Percentiles rank a stretch among this genome's conserved stretches.
phyloP scores from a whole-genome alignment of 2,113 vertebrate species.

The Crocuta crocuta region DNA sequence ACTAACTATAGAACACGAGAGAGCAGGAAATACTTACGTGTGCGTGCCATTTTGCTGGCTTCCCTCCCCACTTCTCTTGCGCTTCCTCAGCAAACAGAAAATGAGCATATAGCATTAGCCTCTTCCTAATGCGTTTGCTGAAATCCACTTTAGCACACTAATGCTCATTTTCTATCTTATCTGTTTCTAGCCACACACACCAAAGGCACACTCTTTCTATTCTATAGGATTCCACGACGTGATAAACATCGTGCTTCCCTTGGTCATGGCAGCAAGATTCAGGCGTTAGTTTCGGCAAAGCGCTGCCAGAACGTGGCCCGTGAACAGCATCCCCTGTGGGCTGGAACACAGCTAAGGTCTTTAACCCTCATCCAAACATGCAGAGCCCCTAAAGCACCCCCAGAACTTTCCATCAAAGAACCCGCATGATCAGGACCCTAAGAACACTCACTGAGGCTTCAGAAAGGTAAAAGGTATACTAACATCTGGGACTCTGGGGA shows the following conservation, averaged over 20 bases:
- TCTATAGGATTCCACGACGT: accelerated
- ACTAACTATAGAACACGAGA: neutral
- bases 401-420: neutral
- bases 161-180: neutral
- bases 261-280: accelerated
- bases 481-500: accelerated
- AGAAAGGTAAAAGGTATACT: neutral
- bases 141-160: neutral
- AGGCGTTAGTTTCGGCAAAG: neutral
- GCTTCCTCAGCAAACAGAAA: neutral
- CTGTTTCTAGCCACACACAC: neutral
- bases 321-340: accelerated
- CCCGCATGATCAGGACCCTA: too few relatives aligned
- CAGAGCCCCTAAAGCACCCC: neutral
- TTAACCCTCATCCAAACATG: neutral
- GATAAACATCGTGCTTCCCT: accelerated
- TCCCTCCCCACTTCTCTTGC: neutral
- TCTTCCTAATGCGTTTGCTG: neutral
- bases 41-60: accelerated
- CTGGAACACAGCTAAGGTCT: neutral
- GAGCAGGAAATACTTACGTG: neutral
- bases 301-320: neutral
- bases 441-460: neutral
- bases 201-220: neutral
- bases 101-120: neutral